Base-by-base conservation (phyloP, 2,113 vertebrate genomes). In the Tupaia chinensis region DNA sequence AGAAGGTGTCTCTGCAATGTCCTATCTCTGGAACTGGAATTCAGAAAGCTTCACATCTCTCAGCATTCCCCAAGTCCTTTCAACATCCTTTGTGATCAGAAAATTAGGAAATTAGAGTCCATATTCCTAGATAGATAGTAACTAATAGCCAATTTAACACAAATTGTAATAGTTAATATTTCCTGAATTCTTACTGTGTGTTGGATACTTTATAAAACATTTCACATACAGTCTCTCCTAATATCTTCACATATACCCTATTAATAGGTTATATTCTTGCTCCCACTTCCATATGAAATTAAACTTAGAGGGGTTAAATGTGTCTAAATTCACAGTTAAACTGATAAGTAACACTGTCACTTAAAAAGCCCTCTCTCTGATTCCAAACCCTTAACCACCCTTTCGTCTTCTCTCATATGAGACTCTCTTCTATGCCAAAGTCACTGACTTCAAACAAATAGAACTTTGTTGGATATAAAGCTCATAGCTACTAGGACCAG, bases 61-160 rank as follows among this genome's bases (percentile, higher is more conserved):
- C 19, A 53, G 0, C 70, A 85, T 85, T 88, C 79, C 80, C 61
- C 15, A 61, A 44, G 66, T 87, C 54, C 80, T 69, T 9, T 53
- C 60, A 70, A 3, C 78, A 86, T 66, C 34, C 16, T 74, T 88
- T 66, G n/a, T 16, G 10, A 72, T 63, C n/a, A 93, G 27, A 87
- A 56, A 89, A 93, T 68, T n/a, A 93, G 69, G 65, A 82, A 87
- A 76, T 72, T 89, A 74, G 78, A 96, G 44, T n/a, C 53, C n/a
- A 70, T 20, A 23, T 16, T 82, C 69, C 69, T 29, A 80, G 61
- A 58, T 54, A 79, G 73, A 56, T 23, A 93, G 32, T 27, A 80
- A 80, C 27, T 73, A 81, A 70, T 63, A 44, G 61, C 65, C 84
- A 73, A 29, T 9, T 4, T 27, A n/a, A 66, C 73, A 76, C 20